Base-by-base conservation (phyloP, 2,113 vertebrate species). In the Riparia riparia region DNA sequence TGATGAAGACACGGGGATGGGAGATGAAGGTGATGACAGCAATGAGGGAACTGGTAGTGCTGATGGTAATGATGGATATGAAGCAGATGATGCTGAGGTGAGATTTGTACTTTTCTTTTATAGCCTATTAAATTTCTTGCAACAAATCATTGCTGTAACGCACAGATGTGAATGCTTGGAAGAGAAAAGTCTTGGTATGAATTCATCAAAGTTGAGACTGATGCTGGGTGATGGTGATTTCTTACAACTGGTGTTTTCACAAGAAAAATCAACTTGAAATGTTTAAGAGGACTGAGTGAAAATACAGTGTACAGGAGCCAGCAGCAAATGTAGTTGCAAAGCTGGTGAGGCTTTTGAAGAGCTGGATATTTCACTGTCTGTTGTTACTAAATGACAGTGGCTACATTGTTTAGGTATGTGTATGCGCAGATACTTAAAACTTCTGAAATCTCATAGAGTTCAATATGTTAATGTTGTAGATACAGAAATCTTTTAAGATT, bases 11-110 rank as follows among this genome's bases (percentile, higher is more conserved):
- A 98, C 98, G 2, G 99, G 98, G 12, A 99, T 99, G 98, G 99
- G 98, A 58, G 99, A 99, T 25, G 99, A 99, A 96, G 99, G 99
- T 53, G 99, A 99, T 39, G 99, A 99, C 39, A 99, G 99, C 60
- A 99, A 99, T 10, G 99, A 99, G 82, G 99, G 98, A 61, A 99
- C 98, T 60, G 98, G 98, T 20, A 99, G 99, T 54, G 98, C 98
- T 54, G 99, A 99, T 42, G 99, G 98, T 39, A 99, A 99, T 37
- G 99, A 99, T 63, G 98, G 97, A 4, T 99, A 99, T 29, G 99
- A 99, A 94, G 99, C 98, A 76, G 99, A 99, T 7, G 99, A 99
- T 84, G 97, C 98, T 17, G 99, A 99, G 98, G 99, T 99, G 95
- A 96, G 78, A 90, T 69, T 54, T 63, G 1, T 66, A 47, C 12